Evolutionary conservation across 2,888 invertebrate species (phyloP).

Genomic region (Dasypogon diadema): DNA sequence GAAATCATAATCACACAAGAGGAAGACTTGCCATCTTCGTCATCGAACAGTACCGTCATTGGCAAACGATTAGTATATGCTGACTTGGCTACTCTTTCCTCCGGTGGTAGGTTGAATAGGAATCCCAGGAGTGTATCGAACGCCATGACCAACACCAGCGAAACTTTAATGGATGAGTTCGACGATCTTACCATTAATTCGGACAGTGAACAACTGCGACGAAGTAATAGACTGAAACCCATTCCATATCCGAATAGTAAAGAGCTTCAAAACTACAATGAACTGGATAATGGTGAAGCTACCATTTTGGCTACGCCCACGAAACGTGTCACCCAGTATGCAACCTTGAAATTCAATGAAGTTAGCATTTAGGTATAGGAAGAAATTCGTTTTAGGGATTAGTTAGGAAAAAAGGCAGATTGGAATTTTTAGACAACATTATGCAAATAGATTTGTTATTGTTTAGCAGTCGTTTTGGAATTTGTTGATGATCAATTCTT

Average conservation of each 20-base stretch:
- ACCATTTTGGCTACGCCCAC: conserved; percentile 54
- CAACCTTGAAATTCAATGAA: conserved; percentile 76
- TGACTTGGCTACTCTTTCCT: conserved; percentile 62
- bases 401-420: neutral
- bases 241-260: conserved; percentile 33
- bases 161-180: conserved; percentile 47
- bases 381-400: neutral
- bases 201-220: conserved; percentile 54
- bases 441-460: neutral
- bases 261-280: neutral
- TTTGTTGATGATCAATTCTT: neutral
- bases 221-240: conserved; percentile 34
- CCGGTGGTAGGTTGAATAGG: neutral
- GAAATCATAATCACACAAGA: conserved; percentile 60
- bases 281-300: conserved; percentile 21
- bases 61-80: conserved; percentile 65
- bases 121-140: conserved; percentile 13
- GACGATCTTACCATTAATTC: conserved; percentile 55
- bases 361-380: conserved; percentile 64
- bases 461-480: neutral
- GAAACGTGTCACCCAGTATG: conserved; percentile 73
- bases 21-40: conserved; percentile 52
- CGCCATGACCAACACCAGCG: conserved; percentile 41
- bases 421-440: neutral
- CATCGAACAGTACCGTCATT: conserved; percentile 60